Base-by-base conservation (phyloP, 2,797 vertebrate genomes). In the Pelobates cultripes region DNA sequence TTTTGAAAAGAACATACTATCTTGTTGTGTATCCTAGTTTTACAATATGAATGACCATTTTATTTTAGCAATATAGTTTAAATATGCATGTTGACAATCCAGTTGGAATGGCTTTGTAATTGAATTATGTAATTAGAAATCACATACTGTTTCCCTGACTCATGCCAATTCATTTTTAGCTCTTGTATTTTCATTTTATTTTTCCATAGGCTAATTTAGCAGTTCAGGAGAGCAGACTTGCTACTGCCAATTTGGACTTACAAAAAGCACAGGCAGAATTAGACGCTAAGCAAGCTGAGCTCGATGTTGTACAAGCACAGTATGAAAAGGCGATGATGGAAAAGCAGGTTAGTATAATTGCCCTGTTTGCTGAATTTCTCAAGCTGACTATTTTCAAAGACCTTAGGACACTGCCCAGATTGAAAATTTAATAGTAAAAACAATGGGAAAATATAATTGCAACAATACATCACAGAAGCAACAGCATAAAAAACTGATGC, bases 291-390 rank as follows among this genome's bases (percentile, higher is more conserved):
- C 95, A 98, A 87, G 93, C 95, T 0, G 97, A 99, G 87, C 93
- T 99, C 64, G 96, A 98, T 66, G 87, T 94, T 88, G 96, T 97
- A 1, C 96, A 96, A 90, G 92, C 89, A 0, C 94, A 96, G 64
- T 99, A 98, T 17, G 96, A 98, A 81, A 95, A 95, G 78, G 97
- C 97, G 4, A 92, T 96, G 94, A 91, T 84, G 69, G 95, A 98
- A 89, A 99, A 99, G 91, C 96, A 98, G 97, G 98, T 99, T 75
- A 75, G 78, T 66, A 76, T 66, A 76, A 76, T 75, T 75, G 61
- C 2, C 12, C 41, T 76, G 74, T 40, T 75, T 64, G 43, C 13
- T 44, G 60, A 64, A 51, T 75, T 76, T 66, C 8, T 44, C 44
- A 43, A 45, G 41, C 28, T 64, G 53, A 15, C 17, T 75, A 63